Evolutionary conservation across 2,113 vertebrate species (phyloP), one percentile per base, ranked within the genome.

Genomic region (Campylorhamphus procurvoides): DNA sequence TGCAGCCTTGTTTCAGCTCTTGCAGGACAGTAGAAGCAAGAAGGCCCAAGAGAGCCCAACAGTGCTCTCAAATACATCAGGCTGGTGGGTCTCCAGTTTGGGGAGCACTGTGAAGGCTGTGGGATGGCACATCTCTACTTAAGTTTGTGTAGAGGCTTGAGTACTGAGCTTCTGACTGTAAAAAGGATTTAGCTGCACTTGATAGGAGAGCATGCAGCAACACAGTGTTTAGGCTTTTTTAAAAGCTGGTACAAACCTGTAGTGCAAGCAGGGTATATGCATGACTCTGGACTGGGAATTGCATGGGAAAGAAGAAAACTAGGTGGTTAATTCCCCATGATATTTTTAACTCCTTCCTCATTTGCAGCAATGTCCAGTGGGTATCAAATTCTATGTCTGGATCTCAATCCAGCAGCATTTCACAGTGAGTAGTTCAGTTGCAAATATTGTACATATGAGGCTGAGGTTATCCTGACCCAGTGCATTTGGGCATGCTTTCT

Each of bases 1-100:
- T 37, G n/a, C 11, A 27, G 42, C 15, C 37, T 63, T 40, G 14
- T 19, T 22, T 56, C 7, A 2, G 27, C 42, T 68, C 25, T 15
- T 42, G 14, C 37, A 22, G 39, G 39, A 47, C 12, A 29, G 44
- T 7, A n/a, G 53, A 29, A 37, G 16, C 47, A 56, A 58, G 37
- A 25, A 31, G 60, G 37, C 7, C 37, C 40, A 20, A 11, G 46
- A 39, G 12, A 39, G 42, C 40, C 12, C 20, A 49, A 28, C 24
- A 10, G 0, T 20, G 42, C 23, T 12, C 9, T 68, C 6, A 0
- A 37, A 9, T 42, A 8, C 2, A 2, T 42, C 49, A 35, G 44
- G 16, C 39, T 33, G 50, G 14, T 10, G 39, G 23, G 37, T 37
- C n/a, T 52, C 44, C 9, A 6, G 24, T n/a, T 16, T 12, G n/a